phyloP scores from a whole-genome alignment of 2,888 invertebrate genomes.

The Drosophila rellima region DNA sequence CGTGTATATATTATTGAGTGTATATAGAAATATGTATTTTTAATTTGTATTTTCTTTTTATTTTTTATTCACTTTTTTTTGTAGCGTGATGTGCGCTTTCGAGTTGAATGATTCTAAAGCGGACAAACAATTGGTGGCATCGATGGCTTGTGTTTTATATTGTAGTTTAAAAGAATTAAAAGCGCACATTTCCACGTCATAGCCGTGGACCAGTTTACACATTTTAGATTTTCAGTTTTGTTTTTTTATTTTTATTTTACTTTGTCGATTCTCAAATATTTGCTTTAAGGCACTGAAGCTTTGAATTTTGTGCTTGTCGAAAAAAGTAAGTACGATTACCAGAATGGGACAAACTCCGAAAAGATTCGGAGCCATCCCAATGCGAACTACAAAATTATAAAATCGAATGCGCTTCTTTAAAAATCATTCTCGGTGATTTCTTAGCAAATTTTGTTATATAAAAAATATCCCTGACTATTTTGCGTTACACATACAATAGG shows the following conservation, averaged over 20 bases:
- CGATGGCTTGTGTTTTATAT: not conserved
- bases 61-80: slow-evolving; percentile 24
- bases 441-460: slow-evolving; percentile 69
- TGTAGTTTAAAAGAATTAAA: slow-evolving; percentile 16
- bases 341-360: slow-evolving; percentile 21
- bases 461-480: slow-evolving; percentile 82
- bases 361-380: slow-evolving; percentile 27
- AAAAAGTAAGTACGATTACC: slow-evolving; percentile 55
- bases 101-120: slow-evolving; percentile 30
- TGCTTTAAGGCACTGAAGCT: slow-evolving; percentile 84
- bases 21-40: slow-evolving; percentile 67
- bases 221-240: slow-evolving; percentile 23
- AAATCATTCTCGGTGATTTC: slow-evolving; percentile 48
- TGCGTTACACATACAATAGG: slow-evolving; percentile 38
- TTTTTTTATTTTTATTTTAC: slow-evolving; percentile 14
- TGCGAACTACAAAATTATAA: slow-evolving; percentile 62
- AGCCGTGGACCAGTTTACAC: slow-evolving; percentile 44
- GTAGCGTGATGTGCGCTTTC: slow-evolving; percentile 61
- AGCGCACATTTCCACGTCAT: slow-evolving; percentile 51
- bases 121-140: slow-evolving; percentile 27
- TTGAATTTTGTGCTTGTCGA: slow-evolving; percentile 81
- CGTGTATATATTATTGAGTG: slow-evolving; percentile 64
- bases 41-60: slow-evolving; percentile 59
- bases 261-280: slow-evolving; percentile 51
- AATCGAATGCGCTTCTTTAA: slow-evolving; percentile 47